Evolutionary conservation across 2,888 invertebrate genomes (phyloP).

Genomic region (Lithophane socia): DNA sequence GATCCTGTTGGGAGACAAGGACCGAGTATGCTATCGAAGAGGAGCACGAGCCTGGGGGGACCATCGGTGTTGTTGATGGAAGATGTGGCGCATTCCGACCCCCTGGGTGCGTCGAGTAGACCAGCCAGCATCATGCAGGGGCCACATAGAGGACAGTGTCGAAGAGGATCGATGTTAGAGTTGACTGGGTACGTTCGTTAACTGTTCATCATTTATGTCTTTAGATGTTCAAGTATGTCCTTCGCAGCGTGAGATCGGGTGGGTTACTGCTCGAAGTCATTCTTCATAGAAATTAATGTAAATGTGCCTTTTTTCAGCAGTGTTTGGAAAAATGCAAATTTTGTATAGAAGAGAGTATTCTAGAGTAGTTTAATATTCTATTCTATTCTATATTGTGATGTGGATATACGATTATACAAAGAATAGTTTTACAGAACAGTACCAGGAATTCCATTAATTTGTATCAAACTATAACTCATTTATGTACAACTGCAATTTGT

Average conservation of each 20-base stretch:
- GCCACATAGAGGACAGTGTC: slow-evolving; percentile 92
- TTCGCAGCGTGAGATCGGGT: not conserved
- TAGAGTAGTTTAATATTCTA: too few relatives aligned
- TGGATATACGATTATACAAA: too few relatives aligned
- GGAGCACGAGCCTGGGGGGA: slow-evolving; percentile 87
- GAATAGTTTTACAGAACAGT: not conserved
- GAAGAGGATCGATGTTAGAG: slow-evolving; percentile 96
- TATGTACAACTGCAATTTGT: not conserved
- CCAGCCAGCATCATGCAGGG: slow-evolving; percentile 91
- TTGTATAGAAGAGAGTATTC: not conserved
- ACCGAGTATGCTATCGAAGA: slow-evolving; percentile 83
- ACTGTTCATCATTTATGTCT: not conserved
- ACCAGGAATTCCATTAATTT: too few relatives aligned
- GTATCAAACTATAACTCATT: not conserved
- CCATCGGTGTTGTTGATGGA: slow-evolving; percentile 91
- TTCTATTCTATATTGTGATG: too few relatives aligned
- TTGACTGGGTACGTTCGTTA: slow-evolving; percentile 93
- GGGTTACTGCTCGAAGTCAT: not conserved
- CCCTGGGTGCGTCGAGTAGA: slow-evolving; percentile 91
- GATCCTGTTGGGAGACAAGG: slow-evolving; percentile 84
- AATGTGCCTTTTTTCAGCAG: too few relatives aligned
- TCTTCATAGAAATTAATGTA: not conserved
- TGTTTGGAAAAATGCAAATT: not conserved
- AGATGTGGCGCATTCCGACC: slow-evolving; percentile 91
- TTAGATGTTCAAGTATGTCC: not conserved